Evolutionary conservation across 2,888 invertebrate species (phyloP).

Genomic region (Cosmia trapezina): DNA sequence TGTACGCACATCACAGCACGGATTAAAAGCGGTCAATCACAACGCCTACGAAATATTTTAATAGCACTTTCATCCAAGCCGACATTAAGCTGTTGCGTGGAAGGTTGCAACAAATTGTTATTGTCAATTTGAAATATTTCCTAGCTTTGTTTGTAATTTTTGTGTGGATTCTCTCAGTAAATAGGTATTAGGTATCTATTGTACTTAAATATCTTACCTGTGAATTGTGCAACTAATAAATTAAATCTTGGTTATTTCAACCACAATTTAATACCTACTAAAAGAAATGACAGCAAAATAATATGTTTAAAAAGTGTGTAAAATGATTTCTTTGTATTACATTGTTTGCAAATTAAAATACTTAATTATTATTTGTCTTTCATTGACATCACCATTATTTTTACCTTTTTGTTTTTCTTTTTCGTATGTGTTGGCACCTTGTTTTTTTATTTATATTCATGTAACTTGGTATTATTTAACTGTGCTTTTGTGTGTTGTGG

Average conservation of each 20-base stretch:
- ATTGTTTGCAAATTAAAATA: neutral
- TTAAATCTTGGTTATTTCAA: neutral
- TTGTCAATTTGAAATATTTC: slow-evolving; percentile 16
- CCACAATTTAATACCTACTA: neutral
- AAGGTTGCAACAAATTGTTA: slow-evolving; percentile 6
- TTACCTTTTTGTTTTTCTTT: neutral
- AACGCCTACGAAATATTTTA: neutral
- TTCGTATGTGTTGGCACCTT: no score
- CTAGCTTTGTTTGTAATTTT: neutral
- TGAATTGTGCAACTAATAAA: neutral
- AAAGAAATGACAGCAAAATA: no score
- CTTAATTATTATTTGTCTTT: neutral
- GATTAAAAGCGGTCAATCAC: neutral
- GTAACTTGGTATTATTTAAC: no score
- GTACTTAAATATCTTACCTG: neutral
- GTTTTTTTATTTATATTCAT: no score
- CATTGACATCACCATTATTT: neutral
- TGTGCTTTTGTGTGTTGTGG: no score
- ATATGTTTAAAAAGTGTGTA: neutral
- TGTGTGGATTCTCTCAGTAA: neutral
- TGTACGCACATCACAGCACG: neutral
- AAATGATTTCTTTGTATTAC: neutral
- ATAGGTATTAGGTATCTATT: neutral
- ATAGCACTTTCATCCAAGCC: slow-evolving; percentile 5
- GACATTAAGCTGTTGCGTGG: slow-evolving; percentile 10